These are phyloP conservation scores for Aramus guarauna DNA, from an alignment of 2,113 vertebrate species.

Conservation along the genomic window DNA sequence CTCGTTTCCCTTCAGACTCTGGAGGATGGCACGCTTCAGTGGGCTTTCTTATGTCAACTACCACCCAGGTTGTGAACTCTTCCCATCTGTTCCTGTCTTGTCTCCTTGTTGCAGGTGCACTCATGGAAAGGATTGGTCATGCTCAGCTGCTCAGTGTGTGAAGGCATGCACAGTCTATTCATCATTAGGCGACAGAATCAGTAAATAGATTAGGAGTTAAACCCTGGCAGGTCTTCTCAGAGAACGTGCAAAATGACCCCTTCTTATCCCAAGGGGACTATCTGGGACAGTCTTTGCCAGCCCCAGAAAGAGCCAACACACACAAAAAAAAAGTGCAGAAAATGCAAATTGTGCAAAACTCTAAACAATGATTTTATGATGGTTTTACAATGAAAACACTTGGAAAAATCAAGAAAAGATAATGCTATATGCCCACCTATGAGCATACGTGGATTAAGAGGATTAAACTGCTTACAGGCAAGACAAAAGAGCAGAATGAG, in stretches of 20 bases:
- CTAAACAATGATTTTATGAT: background rate
- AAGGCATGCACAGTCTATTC: background rate
- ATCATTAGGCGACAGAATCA: background rate
- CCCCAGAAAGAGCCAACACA: background rate
- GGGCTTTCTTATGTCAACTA: background rate
- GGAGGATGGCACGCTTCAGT: background rate
- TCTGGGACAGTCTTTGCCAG: background rate
- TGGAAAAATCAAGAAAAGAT: background rate
- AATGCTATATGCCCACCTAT: background rate
- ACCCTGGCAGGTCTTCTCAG: background rate
- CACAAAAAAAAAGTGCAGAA: rapidly evolving
- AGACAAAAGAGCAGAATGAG: background rate
- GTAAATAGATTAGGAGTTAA: background rate
- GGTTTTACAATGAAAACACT: background rate
- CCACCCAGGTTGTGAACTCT: background rate
- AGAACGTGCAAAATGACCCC: background rate
- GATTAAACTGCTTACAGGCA: background rate
- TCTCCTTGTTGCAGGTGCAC: background rate
- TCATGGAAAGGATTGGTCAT: background rate
- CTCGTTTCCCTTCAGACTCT: background rate
- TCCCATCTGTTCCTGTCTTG: background rate
- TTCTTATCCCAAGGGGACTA: background rate
- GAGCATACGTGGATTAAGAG: background rate
- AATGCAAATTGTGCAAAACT: background rate
- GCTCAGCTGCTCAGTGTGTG: rapidly evolving